Base-by-base conservation (phyloP, 2,888 invertebrate genomes). In the Nemotelus nigrinus region DNA sequence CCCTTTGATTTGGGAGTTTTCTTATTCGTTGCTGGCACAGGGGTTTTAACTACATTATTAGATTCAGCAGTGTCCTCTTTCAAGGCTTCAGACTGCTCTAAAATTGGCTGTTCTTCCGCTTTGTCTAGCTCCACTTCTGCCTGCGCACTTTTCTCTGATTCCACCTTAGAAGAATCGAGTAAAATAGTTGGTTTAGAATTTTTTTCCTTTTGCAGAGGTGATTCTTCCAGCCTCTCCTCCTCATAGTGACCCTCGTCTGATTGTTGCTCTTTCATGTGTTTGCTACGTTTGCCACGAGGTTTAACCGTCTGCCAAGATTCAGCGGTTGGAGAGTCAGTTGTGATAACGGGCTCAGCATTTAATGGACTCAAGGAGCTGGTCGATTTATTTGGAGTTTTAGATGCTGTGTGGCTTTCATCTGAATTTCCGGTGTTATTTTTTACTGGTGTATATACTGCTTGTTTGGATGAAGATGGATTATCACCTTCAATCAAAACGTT, bases 251-350 rank as follows among this genome's bases (percentile, higher is more conserved):
- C 41, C n/a, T 60, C 60, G n/a, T 60, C 60, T 25, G 25, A 25
- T 25, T 39, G 41, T 8, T 41, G 58, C 44, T 79, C 78, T 6
- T 72, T 74, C 3, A 50, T 7, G 8, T 77, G 57, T 63, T 74
- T 77, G 50, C 48, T 50, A 10, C 78, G 78, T 76, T 80, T 80
- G 8, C 80, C 79, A 8, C 70, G 67, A 43, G 78, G 64, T 68
- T 77, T 77, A n/a, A 80, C 79, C 2, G 79, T 80, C 65, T 78
- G 77, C 80, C 80, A 80, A 57, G 55, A n/a, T 7, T 65, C 64
- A 41, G 43, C 64, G 5, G 58, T 10, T 45, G n/a, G 1, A 25
- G n/a, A 4, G 6, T 10, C 60, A 5, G 60, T 25, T 10, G 6
- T 60, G n/a, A 25, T 60, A 60, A 25, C 41, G 6, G 7, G 3